These are phyloP conservation scores for Esox niger DNA, from an alignment of 2,113 vertebrate genomes.

Conservation along the genomic window DNA sequence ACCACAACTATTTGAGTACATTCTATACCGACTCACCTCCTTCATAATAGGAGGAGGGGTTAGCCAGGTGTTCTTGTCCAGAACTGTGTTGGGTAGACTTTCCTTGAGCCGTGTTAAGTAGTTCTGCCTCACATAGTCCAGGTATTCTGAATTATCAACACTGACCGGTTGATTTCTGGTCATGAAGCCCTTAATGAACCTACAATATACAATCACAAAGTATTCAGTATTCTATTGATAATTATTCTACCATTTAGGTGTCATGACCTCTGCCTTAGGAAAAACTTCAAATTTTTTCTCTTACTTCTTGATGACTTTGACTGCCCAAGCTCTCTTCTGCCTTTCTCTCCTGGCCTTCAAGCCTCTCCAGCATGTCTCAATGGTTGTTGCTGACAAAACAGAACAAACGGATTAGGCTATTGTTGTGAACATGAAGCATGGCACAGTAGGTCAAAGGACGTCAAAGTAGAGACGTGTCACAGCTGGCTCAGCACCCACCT, in stretches of 20 bases:
- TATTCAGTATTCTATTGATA: background rate
- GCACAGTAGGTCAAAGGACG: background rate
- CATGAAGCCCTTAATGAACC: constrained; percentile 92
- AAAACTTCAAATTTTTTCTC: constrained; percentile 3
- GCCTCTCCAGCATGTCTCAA: constrained; percentile 90
- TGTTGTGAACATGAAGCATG: background rate
- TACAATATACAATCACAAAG: constrained; percentile 37
- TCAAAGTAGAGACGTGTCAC: background rate
- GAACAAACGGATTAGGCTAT: background rate
- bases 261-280: background rate
- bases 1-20: background rate
- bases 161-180: constrained; percentile 77
- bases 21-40: constrained; percentile 69
- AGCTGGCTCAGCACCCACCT: constrained; percentile 59
- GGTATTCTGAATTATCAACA: constrained; percentile 79
- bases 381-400: constrained; percentile 80
- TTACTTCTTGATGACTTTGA: constrained; percentile 85
- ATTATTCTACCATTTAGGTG: background rate
- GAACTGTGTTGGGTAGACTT: constrained; percentile 81
- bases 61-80: constrained; percentile 88
- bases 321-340: constrained; percentile 86
- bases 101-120: constrained; percentile 82
- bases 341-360: constrained; percentile 82
- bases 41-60: constrained; percentile 77
- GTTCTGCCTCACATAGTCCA: constrained; percentile 78